These are phyloP conservation scores for Oxyruncus cristatus DNA, from an alignment of 2,113 vertebrate species.

Conservation along the genomic window DNA sequence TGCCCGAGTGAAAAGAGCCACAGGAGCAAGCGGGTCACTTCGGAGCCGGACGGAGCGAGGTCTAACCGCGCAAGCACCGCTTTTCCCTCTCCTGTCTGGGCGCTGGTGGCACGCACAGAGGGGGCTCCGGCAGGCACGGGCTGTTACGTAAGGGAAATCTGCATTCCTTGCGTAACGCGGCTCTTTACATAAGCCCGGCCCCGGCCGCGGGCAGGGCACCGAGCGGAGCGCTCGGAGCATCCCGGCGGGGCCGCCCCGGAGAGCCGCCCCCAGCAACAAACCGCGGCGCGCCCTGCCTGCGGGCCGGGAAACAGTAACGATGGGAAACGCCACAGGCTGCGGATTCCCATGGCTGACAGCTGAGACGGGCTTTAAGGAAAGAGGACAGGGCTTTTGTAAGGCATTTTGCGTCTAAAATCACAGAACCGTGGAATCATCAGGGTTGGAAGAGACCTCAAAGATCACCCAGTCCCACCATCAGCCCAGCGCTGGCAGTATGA, in stretches of 20 bases:
- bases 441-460: background rate
- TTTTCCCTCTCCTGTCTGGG: background rate
- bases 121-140: background rate
- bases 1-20: background rate
- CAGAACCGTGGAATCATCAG: background rate
- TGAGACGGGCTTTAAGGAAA: background rate
- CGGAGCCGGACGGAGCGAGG: background rate
- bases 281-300: fast-evolving
- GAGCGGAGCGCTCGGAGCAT: background rate
- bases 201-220: background rate
- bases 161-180: slow-evolving; percentile 18
- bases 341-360: too few species aligned
- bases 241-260: background rate
- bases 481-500: background rate
- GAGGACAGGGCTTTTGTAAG: background rate
- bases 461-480: background rate
- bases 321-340: background rate
- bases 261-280: background rate
- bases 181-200: slow-evolving; percentile 2
- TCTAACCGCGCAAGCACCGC: fast-evolving
- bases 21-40: background rate
- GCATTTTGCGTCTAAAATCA: fast-evolving
- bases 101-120: background rate
- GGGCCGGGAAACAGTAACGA: background rate
- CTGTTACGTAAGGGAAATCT: slow-evolving; percentile 33